phyloP scores from a whole-genome alignment of 2,113 vertebrate species.

The Phycodurus eques region DNA sequence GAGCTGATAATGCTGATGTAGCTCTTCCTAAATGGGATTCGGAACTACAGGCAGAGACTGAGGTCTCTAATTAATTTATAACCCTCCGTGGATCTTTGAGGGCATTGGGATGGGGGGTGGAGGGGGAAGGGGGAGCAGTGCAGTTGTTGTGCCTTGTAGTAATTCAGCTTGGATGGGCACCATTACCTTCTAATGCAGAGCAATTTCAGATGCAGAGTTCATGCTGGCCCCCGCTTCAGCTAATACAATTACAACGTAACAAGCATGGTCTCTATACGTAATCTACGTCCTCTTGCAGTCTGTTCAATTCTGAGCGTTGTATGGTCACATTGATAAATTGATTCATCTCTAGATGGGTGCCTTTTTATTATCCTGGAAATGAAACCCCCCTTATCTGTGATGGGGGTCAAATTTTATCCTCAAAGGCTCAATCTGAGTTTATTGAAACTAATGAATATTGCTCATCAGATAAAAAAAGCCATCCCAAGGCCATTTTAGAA shows the following conservation, averaged over 20 bases:
- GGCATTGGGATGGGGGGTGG: constrained; percentile 56
- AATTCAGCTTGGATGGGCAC: constrained; percentile 50
- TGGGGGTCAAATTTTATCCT: constrained; percentile 53
- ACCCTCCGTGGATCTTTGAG: constrained; percentile 75
- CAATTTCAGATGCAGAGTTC: constrained; percentile 37
- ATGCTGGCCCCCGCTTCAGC: constrained; percentile 27
- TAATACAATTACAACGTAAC: constrained; percentile 26
- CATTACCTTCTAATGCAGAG: constrained; percentile 56
- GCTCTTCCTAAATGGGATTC: constrained; percentile 76
- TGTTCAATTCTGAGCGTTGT: constrained; percentile 16
- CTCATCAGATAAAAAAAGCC: constrained; percentile 26
- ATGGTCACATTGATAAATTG: constrained; percentile 32
- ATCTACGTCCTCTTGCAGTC: constrained; percentile 14
- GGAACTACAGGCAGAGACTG: constrained; percentile 72
- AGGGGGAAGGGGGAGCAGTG: neutral
- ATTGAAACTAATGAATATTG: constrained; percentile 30
- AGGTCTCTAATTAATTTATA: constrained; percentile 88
- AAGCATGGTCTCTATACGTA: neutral
- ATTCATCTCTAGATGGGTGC: constrained; percentile 22
- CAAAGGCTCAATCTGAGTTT: constrained; percentile 16
- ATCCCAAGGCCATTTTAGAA: constrained; percentile 41
- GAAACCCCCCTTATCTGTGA: constrained; percentile 14
- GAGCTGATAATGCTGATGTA: constrained; percentile 41
- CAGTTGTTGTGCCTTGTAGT: constrained; percentile 20
- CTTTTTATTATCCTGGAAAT: constrained; percentile 43